These are phyloP conservation scores for Mechanitis messenoides DNA, from an alignment of 2,888 invertebrate genomes.

Conservation along the genomic window DNA sequence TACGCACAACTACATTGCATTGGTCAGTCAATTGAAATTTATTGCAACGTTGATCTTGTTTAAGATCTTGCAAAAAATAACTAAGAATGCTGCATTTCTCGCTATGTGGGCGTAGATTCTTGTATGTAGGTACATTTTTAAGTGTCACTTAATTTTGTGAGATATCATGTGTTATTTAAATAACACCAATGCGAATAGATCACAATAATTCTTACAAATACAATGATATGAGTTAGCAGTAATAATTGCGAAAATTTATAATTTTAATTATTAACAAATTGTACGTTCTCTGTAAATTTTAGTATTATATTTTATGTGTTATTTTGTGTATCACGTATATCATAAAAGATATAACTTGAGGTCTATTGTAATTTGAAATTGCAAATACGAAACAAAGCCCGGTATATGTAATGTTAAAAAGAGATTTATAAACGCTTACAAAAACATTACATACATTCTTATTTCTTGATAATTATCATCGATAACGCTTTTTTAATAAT, in stretches of 20 bases:
- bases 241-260: too few species aligned
- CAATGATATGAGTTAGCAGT: too few species aligned
- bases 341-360: constrained; percentile 9
- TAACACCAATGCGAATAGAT: too few species aligned
- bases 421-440: constrained; percentile 30
- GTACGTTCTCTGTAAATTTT: not conserved
- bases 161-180: too few species aligned
- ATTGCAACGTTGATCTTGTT: constrained; percentile 17
- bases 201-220: too few species aligned
- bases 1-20: not conserved
- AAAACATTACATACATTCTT: constrained; percentile 21
- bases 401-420: constrained; percentile 28
- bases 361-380: constrained; percentile 18
- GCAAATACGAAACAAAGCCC: constrained; percentile 28
- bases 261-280: not conserved
- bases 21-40: constrained; percentile 20
- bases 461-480: constrained; percentile 15
- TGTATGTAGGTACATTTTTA: not conserved
- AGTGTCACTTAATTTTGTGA: not conserved
- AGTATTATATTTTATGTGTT: not conserved
- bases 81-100: not conserved
- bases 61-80: constrained; percentile 2
- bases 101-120: not conserved
- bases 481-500: constrained; percentile 6
- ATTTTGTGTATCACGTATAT: constrained; percentile 6